Evolutionary conservation across 2,113 vertebrate species (phyloP), one percentile per base, ranked within the genome.

Genomic region (Synchiropus splendidus): DNA sequence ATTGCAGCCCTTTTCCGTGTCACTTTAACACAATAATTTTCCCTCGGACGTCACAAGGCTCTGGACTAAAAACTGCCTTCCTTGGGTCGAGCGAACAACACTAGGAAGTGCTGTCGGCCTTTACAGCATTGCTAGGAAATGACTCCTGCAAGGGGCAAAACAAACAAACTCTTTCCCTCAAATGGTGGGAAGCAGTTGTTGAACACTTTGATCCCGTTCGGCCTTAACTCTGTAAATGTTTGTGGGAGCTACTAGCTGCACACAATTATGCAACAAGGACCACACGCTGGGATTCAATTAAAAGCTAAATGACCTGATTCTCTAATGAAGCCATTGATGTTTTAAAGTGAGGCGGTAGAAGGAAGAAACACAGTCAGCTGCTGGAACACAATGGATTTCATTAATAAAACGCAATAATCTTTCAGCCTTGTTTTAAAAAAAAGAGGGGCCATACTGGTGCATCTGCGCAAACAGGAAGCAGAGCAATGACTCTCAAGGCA

Each of bases 181-280:
- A 58, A 56, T 64, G 46, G 57, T 72, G 76, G 68, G 72, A 76
- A 77, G 65, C 61, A 2, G 39, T 64, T 33, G 61, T 50, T 50
- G 54, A 33, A 57, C 13, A 47, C 70, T 79, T 69, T 70, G 64
- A 81, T 77, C 68, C 59, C n/a, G n/a, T n/a, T n/a, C n/a, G n/a
- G n/a, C n/a, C 36, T 45, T 16, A n/a, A 32, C 54, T 64, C 65
- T 16, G 54, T 37, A 27, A 30, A 51, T 46, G 51, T 68, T 72
- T 75, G 58, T 57, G 64, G 52, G 36, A 66, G 52, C 39, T 63
- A 72, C 68, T 61, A 63, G 50, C 62, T 37, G 9, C 48, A 48
- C 59, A 49, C 51, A 54, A 43, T 73, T 71, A 71, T 52, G 58
- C 66, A 73, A 78, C 65, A 72, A 13, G n/a, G 37, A 27, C 54